Conservation (phyloP, 2,113 vertebrate genomes). For the Colius striatus region DNA sequence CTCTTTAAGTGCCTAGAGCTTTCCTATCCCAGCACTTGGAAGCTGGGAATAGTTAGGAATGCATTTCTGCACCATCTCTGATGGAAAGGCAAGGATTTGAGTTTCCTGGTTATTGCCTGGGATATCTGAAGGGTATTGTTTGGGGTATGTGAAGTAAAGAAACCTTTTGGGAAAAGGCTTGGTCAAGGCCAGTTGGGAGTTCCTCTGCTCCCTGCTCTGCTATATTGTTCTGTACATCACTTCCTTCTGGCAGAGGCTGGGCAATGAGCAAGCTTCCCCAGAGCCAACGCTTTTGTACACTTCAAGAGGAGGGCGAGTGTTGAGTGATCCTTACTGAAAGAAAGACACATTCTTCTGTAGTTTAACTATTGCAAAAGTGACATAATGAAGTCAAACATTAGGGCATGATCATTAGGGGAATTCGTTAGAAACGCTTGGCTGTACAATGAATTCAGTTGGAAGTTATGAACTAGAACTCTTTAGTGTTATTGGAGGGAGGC, state of each 20-base stretch:
- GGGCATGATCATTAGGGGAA: conserved; percentile 62
- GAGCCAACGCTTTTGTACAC: not conserved
- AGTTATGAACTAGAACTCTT: conserved; percentile 60
- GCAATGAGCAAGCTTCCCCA: not conserved
- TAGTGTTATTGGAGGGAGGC: not conserved
- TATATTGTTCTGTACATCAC: not conserved
- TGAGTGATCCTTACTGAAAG: conserved; percentile 63
- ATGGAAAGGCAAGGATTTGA: not conserved
- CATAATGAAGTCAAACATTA: conserved; percentile 72
- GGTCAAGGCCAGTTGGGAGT: not conserved
- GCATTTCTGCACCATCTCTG: not conserved
- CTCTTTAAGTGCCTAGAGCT: not conserved
- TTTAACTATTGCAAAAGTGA: conserved; percentile 56
- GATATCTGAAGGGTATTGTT: not conserved
- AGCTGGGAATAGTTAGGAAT: not conserved
- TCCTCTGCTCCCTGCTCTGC: not conserved
- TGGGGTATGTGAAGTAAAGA: not conserved
- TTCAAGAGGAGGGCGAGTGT: not conserved
- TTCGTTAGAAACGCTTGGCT: conserved; percentile 66
- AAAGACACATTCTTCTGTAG: conserved; percentile 53
- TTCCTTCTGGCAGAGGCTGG: not conserved
- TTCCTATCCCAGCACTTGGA: conserved; percentile 15
- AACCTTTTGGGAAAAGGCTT: not conserved
- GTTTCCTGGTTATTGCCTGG: not conserved
- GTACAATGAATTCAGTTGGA: conserved; percentile 63